Percentiles rank a stretch among this genome's conserved stretches.
These are phyloP conservation scores for Sarotherodon lohbergeri DNA, from an alignment of 2,113 vertebrate genomes.

Conservation along the genomic window DNA sequence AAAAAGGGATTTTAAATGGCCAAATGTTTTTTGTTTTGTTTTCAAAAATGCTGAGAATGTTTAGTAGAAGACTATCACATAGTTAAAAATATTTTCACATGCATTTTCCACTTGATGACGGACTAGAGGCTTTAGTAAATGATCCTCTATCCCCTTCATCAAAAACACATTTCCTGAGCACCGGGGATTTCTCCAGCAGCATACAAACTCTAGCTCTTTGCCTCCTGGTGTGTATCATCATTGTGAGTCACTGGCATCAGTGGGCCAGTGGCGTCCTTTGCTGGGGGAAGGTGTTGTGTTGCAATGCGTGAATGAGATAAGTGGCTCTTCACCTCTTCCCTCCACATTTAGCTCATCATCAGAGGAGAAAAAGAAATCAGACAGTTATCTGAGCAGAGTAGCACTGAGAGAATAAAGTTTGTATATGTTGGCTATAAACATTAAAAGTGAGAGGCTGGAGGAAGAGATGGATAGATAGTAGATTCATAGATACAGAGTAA, in stretches of 20 bases:
- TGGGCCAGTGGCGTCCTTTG: constrained; percentile 1
- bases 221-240: constrained; percentile 17
- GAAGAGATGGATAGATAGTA: not conserved
- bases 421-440: not conserved
- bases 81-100: not conserved
- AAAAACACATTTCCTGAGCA: not conserved
- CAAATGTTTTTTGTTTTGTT: not conserved
- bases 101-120: not conserved
- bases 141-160: not conserved
- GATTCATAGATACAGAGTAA: not conserved
- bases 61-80: not conserved
- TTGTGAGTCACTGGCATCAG: constrained; percentile 47
- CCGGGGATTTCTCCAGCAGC: not conserved
- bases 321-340: constrained; percentile 19
- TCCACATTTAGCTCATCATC: constrained; percentile 10
- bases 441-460: not conserved
- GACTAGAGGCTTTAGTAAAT: not conserved
- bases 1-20: not conserved
- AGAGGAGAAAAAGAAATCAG: not conserved
- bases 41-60: not conserved
- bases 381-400: not conserved
- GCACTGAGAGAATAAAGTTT: not conserved
- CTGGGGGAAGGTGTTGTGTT: constrained; percentile 42
- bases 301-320: constrained; percentile 38
- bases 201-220: not conserved